phyloP scores from a whole-genome alignment of 2,113 vertebrate genomes.

The Arothron firmamentum region DNA sequence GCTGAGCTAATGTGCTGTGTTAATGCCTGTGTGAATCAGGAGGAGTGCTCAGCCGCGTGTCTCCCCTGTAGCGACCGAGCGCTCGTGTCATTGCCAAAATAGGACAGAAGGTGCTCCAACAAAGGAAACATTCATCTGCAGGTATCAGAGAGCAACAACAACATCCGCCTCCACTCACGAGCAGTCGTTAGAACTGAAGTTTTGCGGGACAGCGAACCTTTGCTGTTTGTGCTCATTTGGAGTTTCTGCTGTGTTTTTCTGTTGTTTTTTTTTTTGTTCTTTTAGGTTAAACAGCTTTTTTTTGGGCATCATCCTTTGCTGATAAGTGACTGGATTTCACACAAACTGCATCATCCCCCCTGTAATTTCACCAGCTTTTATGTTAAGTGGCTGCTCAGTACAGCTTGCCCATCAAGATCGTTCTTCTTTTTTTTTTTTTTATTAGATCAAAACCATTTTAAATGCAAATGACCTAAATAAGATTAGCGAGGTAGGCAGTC shows the following conservation, averaged over 20 bases:
- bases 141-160: slow-evolving; percentile 45
- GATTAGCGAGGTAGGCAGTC: slow-evolving; percentile 72
- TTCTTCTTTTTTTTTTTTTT: slow-evolving; percentile 6
- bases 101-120: slow-evolving; percentile 65
- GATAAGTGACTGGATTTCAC: neutral
- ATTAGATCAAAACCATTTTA: slow-evolving; percentile 69
- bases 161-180: too few species aligned
- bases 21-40: slow-evolving; percentile 69
- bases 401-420: slow-evolving; percentile 27
- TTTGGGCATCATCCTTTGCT: too few species aligned
- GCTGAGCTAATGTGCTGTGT: slow-evolving; percentile 69
- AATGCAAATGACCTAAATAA: slow-evolving; percentile 78
- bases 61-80: slow-evolving; percentile 57
- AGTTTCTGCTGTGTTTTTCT: too few species aligned
- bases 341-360: slow-evolving; percentile 8
- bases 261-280: too few species aligned
- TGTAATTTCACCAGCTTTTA: slow-evolving; percentile 22
- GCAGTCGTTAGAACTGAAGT: slow-evolving; percentile 23
- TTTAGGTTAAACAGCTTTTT: too few species aligned
- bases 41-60: slow-evolving; percentile 61
- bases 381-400: slow-evolving; percentile 20
- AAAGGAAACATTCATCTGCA: slow-evolving; percentile 66
- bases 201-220: slow-evolving; percentile 34
- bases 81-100: slow-evolving; percentile 67
- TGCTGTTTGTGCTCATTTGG: slow-evolving; percentile 2